Evolutionary conservation across 64 coral and sea anemone genomes (phyloP).

Genomic region (Acropora tenuis): DNA sequence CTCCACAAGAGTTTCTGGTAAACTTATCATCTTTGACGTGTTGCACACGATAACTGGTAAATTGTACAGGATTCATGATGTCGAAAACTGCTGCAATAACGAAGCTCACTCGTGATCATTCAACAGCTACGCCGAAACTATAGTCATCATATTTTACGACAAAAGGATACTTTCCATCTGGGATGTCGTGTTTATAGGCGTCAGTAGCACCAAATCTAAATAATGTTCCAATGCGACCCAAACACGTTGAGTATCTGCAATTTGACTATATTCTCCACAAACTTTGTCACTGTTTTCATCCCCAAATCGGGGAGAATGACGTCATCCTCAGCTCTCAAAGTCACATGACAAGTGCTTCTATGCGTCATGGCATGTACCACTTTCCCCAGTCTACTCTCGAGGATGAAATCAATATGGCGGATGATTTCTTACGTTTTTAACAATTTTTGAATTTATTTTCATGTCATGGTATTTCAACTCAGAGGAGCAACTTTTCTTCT

Average conservation of each 20-base stretch:
- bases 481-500: not conserved
- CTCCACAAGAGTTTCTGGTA: not conserved
- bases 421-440: not conserved
- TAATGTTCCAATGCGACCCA: not conserved
- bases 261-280: not conserved
- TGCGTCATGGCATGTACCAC: not conserved
- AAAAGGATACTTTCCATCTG: constrained; percentile 98
- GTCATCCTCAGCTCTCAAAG: constrained; percentile 2
- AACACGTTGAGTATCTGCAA: not conserved
- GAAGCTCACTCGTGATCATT: no score
- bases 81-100: no score
- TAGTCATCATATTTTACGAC: not conserved
- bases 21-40: no score
- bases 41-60: not conserved
- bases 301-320: constrained; percentile 15
- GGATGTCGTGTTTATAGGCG: constrained; percentile 47
- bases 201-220: not conserved
- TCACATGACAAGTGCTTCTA: not conserved
- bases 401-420: not conserved
- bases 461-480: not conserved
- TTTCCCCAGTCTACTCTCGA: no score
- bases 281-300: constrained; percentile 31
- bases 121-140: no score
- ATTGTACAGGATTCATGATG: not conserved
- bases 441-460: not conserved